Evolutionary conservation across 2,888 invertebrate genomes (phyloP).

Genomic region (Epistrophe eligans): DNA sequence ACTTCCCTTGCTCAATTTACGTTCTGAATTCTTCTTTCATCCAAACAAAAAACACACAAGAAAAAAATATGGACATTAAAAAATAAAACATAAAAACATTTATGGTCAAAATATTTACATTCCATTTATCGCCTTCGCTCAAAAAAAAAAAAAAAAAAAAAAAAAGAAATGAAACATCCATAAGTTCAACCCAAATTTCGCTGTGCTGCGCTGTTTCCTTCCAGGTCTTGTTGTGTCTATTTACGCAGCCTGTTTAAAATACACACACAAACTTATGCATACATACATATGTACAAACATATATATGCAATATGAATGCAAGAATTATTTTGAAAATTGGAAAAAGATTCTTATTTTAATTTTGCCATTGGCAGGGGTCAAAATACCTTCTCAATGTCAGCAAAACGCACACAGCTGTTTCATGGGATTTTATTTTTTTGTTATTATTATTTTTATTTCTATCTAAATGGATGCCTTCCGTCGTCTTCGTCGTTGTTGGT

Average conservation of each 20-base stretch:
- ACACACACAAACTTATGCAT: background rate
- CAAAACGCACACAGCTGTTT: slow-evolving; percentile 56
- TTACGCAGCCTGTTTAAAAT: slow-evolving; percentile 45
- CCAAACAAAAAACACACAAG: background rate
- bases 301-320: background rate
- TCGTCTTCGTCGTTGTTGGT: background rate
- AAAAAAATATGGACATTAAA: slow-evolving; percentile 2
- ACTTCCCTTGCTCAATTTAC: slow-evolving; percentile 47
- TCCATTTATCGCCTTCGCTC: slow-evolving; percentile 25
- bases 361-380: slow-evolving; percentile 58
- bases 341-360: slow-evolving; percentile 44
- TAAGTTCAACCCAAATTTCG: slow-evolving; percentile 31
- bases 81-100: slow-evolving; percentile 9
- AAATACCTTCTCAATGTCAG: slow-evolving; percentile 69
- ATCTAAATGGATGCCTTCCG: slow-evolving; percentile 25
- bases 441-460: slow-evolving; percentile 22
- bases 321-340: slow-evolving; percentile 46
- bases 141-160: background rate
- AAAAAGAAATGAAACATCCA: slow-evolving; percentile 1
- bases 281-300: background rate
- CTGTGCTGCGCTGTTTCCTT: background rate
- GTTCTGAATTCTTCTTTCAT: background rate
- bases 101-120: slow-evolving; percentile 43
- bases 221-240: slow-evolving; percentile 38
- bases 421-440: slow-evolving; percentile 20